Conservation (phyloP, 2,888 invertebrate genomes). For the Lithophane leautieri region DNA sequence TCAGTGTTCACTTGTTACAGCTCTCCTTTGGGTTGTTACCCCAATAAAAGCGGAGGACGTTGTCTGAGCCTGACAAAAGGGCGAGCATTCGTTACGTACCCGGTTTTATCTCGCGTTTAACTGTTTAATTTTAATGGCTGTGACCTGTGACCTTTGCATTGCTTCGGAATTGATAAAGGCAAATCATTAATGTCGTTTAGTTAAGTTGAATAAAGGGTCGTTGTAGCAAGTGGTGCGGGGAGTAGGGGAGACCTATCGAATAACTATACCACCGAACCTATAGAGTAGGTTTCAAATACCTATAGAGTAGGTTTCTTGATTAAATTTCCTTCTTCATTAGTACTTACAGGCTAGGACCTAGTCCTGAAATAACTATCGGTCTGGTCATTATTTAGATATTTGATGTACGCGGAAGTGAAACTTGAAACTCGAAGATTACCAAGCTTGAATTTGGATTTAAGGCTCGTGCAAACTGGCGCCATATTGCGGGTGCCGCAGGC, state of each 20-base stretch:
- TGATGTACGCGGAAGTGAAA: neutral
- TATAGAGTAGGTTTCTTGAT: no score
- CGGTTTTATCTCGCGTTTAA: slow-evolving; percentile 44
- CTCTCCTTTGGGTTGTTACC: slow-evolving; percentile 61
- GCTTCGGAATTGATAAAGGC: slow-evolving; percentile 22
- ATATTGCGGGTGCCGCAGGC: no score
- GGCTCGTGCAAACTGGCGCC: no score
- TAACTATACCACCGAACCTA: no score
- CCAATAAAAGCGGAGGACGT: slow-evolving; percentile 70
- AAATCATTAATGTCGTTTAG: neutral
- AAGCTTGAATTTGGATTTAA: no score
- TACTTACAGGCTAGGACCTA: neutral
- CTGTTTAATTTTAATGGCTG: slow-evolving; percentile 59
- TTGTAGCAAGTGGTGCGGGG: neutral
- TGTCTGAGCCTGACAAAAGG: slow-evolving; percentile 66
- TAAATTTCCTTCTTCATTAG: neutral
- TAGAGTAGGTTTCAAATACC: no score
- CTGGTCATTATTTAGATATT: neutral
- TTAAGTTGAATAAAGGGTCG: neutral
- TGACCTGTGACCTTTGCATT: slow-evolving; percentile 35
- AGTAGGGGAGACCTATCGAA: neutral
- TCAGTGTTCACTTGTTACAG: slow-evolving; percentile 39
- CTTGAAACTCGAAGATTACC: neutral
- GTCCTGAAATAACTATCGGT: neutral
- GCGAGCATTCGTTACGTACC: slow-evolving; percentile 56